Base-by-base conservation (phyloP, 1,140 invertebrate genomes). In the Drosophila arizonae region DNA sequence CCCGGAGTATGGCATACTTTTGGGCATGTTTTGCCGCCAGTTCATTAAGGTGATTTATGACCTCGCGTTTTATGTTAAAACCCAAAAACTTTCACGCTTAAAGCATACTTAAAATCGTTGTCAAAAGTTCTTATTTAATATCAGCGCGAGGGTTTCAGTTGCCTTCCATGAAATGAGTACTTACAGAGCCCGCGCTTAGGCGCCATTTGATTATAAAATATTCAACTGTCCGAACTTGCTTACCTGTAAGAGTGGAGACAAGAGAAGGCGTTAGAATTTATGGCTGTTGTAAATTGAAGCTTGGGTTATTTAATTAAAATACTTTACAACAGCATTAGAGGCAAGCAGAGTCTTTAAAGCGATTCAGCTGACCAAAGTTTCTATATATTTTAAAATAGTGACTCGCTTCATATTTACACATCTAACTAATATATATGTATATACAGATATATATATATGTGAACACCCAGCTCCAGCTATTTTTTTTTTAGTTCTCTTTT, bases 41-140 rank as follows among this genome's bases (percentile, higher is more conserved):
- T 71, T 66, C 50, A 72, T 66, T 76, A 66, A 65, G 30, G 61
- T 71, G 72, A 72, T 76, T 76, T 76, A 76, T 76, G 55, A 30
- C 15, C 48, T 48, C 8, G 8, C 33, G 60, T 46, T 30, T 64
- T 58, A 43, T 15, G 28, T 54, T 58, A 30, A 24, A 24, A 58
- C 28, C 48, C 17, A 33, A 15, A 55, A 45, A 64, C 21, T 63
- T 52, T 30, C 33, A 13, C 48, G 50, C 36, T 60, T 45, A 24
- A 56, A 30, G 36, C 55, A 30, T 30, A 50, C 21, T 21, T 48
- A 41, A 63, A 62, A 63, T n/a, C 26, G 10, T 62, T 15, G 8
- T 13, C 45, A 6, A 36, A 24, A 41, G 33, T 65, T 64, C 26
- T 33, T 26, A 51, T 61, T 61, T 36, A 21, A 68, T 60, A 61